These are phyloP conservation scores for Orgyia antiqua DNA, from an alignment of 2,888 invertebrate genomes.

Conservation along the genomic window DNA sequence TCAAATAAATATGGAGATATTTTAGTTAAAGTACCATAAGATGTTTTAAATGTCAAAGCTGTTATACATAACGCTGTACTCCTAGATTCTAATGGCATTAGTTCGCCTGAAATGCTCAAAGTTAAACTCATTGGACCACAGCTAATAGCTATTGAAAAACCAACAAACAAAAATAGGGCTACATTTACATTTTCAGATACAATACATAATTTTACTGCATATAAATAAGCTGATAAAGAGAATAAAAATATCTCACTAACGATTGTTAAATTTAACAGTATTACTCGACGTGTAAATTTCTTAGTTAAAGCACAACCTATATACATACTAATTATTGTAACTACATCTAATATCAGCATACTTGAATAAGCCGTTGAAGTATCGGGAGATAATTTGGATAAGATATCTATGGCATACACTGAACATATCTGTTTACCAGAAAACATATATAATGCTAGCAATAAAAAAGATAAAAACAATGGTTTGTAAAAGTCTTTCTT, in stretches of 20 bases:
- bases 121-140: conserved; percentile 33
- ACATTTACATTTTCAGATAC: conserved; percentile 1
- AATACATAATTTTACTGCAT: conserved; percentile 1
- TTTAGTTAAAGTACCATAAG: conserved; percentile 23
- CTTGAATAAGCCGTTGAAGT: conserved; percentile 28
- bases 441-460: conserved; percentile 28
- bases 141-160: conserved; percentile 21
- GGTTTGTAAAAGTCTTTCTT: conserved; percentile 29
- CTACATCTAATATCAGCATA: conserved; percentile 34
- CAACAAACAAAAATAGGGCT: conserved; percentile 1
- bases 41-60: conserved; percentile 12
- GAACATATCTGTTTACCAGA: conserved; percentile 34
- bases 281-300: conserved; percentile 18
- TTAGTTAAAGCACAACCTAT: conserved; percentile 25
- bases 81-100: conserved; percentile 23
- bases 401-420: conserved; percentile 33
- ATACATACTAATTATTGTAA: conserved; percentile 31
- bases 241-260: conserved; percentile 19
- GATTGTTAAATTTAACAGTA: conserved; percentile 20
- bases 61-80: conserved; percentile 9
- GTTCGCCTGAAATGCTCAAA: conserved; percentile 23
- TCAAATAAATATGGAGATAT: conserved; percentile 22
- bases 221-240: conserved; percentile 2
- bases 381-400: conserved; percentile 29
- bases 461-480: conserved; percentile 16